Conservation (phyloP, 64 coral and sea anemone genomes). For the Montipora foliosa region DNA sequence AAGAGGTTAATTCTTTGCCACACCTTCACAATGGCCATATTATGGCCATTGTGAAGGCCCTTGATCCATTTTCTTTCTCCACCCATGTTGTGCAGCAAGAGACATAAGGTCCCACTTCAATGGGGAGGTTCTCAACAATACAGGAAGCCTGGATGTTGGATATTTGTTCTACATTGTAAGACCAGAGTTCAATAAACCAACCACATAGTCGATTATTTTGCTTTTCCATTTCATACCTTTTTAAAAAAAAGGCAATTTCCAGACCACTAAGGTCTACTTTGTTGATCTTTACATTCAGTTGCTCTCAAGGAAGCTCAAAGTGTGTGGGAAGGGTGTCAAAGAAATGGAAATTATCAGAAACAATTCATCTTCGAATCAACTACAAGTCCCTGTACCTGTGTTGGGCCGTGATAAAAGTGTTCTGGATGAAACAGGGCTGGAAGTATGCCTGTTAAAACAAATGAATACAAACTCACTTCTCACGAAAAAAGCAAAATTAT, state of each 20-base stretch:
- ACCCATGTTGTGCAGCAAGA: background rate
- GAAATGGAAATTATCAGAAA: background rate
- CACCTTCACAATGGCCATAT: no score
- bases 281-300: background rate
- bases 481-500: no score
- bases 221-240: no score
- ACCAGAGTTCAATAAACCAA: no score
- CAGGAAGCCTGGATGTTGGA: no score
- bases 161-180: no score
- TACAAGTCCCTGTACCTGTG: background rate
- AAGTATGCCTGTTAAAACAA: constrained; percentile 3
- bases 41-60: no score
- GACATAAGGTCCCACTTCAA: background rate
- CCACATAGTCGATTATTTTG: no score
- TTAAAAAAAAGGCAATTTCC: no score
- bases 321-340: background rate
- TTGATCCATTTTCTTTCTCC: background rate
- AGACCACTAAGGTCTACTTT: no score
- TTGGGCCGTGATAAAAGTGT: background rate
- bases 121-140: background rate
- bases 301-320: background rate
- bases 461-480: no score
- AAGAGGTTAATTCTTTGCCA: no score
- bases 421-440: constrained; percentile 3
- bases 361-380: background rate